These are phyloP conservation scores for Miniopterus natalensis DNA, from an alignment of 2,113 vertebrate genomes.

Conservation along the genomic window DNA sequence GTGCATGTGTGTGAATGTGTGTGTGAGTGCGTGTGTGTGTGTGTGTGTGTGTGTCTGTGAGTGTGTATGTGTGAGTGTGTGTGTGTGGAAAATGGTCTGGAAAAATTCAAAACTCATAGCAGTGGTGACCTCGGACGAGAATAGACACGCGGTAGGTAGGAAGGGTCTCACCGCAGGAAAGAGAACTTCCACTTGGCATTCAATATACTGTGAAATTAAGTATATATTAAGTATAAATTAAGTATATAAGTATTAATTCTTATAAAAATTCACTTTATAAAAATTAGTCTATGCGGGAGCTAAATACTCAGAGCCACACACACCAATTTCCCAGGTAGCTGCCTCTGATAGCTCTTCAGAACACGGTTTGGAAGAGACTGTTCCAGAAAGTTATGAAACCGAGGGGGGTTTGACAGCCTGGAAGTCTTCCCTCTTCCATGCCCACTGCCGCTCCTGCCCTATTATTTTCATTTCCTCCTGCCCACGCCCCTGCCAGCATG, in stretches of 20 bases:
- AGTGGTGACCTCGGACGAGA: neutral
- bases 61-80: neutral
- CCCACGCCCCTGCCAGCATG: neutral
- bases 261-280: neutral
- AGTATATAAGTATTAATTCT: neutral
- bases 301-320: slow-evolving; percentile 5
- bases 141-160: neutral
- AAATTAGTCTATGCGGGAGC: neutral
- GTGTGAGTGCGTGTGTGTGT: neutral
- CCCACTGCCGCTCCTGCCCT: neutral
- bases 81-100: neutral
- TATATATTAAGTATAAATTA: too few relatives aligned
- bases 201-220: neutral
- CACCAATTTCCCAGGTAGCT: neutral
- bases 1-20: neutral
- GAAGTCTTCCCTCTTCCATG: neutral
- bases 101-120: neutral
- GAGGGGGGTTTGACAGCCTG: neutral
- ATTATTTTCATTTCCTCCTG: neutral
- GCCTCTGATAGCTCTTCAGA: neutral
- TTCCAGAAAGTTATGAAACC: neutral
- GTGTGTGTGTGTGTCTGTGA: too few relatives aligned
- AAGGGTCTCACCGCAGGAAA: neutral
- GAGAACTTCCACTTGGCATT: neutral
- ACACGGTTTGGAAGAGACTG: neutral